Base-by-base conservation (phyloP, 2,113 vertebrate species). In the Lampris incognitus region DNA sequence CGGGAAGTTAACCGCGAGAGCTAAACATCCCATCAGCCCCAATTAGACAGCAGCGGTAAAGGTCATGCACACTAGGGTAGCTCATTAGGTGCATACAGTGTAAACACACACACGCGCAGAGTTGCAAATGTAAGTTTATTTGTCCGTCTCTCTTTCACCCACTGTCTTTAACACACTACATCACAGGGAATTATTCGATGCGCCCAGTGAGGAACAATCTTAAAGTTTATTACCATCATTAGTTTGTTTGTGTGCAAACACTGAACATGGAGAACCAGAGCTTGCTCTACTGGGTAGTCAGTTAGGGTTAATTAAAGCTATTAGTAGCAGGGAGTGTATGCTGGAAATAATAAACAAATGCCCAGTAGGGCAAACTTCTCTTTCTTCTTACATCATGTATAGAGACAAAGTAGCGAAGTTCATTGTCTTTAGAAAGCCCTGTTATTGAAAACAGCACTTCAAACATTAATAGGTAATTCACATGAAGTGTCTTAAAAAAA, bases 111-210 rank as follows among this genome's bases (percentile, higher is more conserved):
- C 39, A 41, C n/a, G 40, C 44, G 6, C 36, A 9, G 24, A 24
- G 24, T 24, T 24, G 24, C 24, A 24, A 24, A 24, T 24, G 24
- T 24, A 24, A 24, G 24, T 24, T 24, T 24, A 24, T 24, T 24
- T 24, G 24, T 24, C 24, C 24, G 24, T 24, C 24, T 24, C 0
- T 24, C 24, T 24, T 24, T 24, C 24, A 24, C 24, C 24, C 24
- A 24, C 24, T 24, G 24, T 24, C 24, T 24, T 24, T 24, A 24
- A 49, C 13, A 10, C 49, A 5, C 49, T 9, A 54, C 52, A 75
- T 86, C 84, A 75, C n/a, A 78, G 89, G 87, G 84, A 85, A 62
- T 79, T 68, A 90, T 91, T 90, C 89, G 57, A 8, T 0, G 37
- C 1, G 39, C 74, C 87, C 74, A 61, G 57, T 36, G 83, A 91